Evolutionary conservation across 2,113 vertebrate genomes (phyloP).

Genomic region (Ibidorhyncha struthersii): DNA sequence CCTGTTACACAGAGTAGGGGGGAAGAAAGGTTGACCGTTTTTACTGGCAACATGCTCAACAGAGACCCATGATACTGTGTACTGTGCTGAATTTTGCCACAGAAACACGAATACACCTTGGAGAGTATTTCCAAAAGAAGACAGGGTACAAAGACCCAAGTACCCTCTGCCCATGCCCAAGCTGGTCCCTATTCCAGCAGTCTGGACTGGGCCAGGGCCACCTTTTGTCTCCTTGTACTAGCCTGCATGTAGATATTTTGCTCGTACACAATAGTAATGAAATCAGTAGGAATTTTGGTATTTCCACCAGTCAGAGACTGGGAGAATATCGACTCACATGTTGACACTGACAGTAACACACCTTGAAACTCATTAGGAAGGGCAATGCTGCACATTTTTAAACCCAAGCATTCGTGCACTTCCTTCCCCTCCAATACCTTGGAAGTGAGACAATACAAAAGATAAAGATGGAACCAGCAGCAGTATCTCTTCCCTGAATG

Average conservation of each 20-base stretch:
- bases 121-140: background rate
- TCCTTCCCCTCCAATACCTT: background rate
- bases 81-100: background rate
- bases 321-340: background rate
- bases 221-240: background rate
- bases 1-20: background rate
- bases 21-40: background rate
- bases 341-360: background rate
- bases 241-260: background rate
- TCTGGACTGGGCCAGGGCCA: background rate
- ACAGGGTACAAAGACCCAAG: background rate
- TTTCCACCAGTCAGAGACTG: background rate
- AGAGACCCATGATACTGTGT: background rate
- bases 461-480: background rate
- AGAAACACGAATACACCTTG: background rate
- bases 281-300: background rate
- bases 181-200: background rate
- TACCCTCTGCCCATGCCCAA: background rate
- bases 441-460: background rate
- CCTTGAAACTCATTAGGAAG: background rate
- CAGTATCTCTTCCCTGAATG: background rate
- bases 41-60: background rate
- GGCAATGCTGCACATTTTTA: background rate
- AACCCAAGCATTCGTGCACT: background rate
- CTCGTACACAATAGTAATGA: background rate